These are phyloP conservation scores for Ormyrus pomaceus DNA, from an alignment of 2,888 invertebrate genomes.

Conservation along the genomic window DNA sequence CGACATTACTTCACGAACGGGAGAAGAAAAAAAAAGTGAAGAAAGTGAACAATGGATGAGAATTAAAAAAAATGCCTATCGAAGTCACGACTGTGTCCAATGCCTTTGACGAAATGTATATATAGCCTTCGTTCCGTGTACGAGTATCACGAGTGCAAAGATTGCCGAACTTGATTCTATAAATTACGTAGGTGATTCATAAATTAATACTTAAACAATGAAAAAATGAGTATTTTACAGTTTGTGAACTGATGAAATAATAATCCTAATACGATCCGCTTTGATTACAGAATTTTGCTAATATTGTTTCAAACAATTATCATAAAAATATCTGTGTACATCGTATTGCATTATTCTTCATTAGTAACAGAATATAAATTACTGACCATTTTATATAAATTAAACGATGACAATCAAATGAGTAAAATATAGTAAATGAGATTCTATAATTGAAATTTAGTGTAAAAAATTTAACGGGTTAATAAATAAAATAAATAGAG, in stretches of 20 bases:
- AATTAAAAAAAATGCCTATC: conserved; percentile 36
- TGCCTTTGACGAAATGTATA: conserved; percentile 38
- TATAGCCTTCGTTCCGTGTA: conserved; percentile 45
- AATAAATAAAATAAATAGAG: conserved; percentile 44
- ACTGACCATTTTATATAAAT: conserved; percentile 6
- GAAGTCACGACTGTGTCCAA: conserved; percentile 8
- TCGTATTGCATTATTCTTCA: conserved; percentile 1
- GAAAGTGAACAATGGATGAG: conserved; percentile 36
- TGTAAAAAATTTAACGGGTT: conserved; percentile 15
- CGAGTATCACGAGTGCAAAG: conserved; percentile 50
- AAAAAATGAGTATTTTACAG: conserved; percentile 36
- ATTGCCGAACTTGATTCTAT: conserved; percentile 27
- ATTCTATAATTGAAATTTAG: background rate
- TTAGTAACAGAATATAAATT: background rate
- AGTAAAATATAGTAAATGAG: conserved; percentile 9
- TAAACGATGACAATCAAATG: conserved; percentile 3
- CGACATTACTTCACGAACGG: background rate
- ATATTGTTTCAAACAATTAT: too few relatives aligned
- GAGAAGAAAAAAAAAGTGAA: conserved; percentile 59
- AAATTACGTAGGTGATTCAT: conserved; percentile 1
- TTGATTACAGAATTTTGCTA: too few relatives aligned
- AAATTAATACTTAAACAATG: conserved; percentile 29
- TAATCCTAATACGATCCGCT: conserved; percentile 15
- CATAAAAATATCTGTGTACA: conserved; percentile 9
- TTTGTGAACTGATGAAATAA: conserved; percentile 7